Evolutionary conservation across 1,140 invertebrate genomes (phyloP).

Genomic region (Macrobrachium nipponense): DNA sequence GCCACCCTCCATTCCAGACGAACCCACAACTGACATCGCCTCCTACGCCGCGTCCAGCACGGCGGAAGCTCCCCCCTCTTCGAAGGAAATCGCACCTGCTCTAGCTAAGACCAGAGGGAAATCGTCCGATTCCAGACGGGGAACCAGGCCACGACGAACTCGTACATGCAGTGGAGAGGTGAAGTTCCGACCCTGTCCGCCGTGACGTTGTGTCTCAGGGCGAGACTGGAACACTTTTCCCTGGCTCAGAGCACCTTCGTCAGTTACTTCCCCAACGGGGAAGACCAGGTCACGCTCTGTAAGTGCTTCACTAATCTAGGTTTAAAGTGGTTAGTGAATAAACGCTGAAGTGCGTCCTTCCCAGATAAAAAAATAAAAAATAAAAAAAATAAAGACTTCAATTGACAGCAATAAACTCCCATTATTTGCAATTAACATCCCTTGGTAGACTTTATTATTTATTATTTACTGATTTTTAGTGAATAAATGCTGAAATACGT

Average conservation of each 20-base stretch:
- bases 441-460: too few relatives aligned
- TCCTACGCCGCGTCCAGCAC: neutral
- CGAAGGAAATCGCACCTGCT: neutral
- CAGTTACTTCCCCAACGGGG: neutral
- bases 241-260: slow-evolving; percentile 4
- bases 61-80: neutral
- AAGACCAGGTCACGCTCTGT: neutral
- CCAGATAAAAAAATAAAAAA: too few relatives aligned
- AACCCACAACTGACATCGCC: neutral
- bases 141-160: neutral
- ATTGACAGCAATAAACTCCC: too few relatives aligned
- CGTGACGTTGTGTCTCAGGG: neutral
- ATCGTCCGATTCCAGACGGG: neutral
- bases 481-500: too few relatives aligned
- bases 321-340: too few relatives aligned
- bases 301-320: neutral
- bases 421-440: too few relatives aligned
- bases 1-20: neutral
- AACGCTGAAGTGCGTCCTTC: too few relatives aligned
- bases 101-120: neutral
- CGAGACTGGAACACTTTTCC: neutral
- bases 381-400: too few relatives aligned
- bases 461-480: too few relatives aligned
- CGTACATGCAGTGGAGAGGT: neutral
- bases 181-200: neutral